A percentile compares a stretch with the other conserved stretches of the same genome.
These are phyloP conservation scores for Balanococcus diminutus DNA, from an alignment of 2,888 invertebrate genomes.

Conservation along the genomic window DNA sequence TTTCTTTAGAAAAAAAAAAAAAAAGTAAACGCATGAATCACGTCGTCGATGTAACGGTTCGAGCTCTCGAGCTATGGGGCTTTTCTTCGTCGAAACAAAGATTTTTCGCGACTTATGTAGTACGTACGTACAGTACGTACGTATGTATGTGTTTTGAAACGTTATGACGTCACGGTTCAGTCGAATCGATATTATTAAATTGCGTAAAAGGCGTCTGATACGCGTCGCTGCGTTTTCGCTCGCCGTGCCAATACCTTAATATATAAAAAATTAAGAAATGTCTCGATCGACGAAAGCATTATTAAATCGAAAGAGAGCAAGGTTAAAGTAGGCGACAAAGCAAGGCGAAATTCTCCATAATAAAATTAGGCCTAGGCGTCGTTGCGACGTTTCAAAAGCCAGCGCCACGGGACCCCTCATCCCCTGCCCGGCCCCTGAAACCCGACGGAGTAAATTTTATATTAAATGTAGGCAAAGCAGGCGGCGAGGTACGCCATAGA, in stretches of 20 bases:
- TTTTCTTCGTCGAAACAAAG: background rate
- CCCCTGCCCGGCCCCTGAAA: too few species aligned
- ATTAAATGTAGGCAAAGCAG: background rate
- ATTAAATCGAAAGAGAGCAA: background rate
- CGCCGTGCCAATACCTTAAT: conserved; percentile 16
- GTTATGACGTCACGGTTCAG: conserved; percentile 18
- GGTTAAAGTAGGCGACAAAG: background rate
- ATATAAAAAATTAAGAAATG: conserved; percentile 23
- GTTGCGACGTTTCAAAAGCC: background rate
- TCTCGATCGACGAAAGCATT: background rate
- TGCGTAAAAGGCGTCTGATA: conserved; percentile 33
- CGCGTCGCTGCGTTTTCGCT: conserved; percentile 16
- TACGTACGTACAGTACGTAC: too few species aligned
- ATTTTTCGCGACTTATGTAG: background rate
- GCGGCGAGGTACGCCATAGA: background rate
- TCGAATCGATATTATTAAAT: conserved; percentile 16
- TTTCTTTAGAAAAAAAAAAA: too few species aligned
- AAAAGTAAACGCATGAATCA: too few species aligned
- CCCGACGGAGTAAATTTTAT: background rate
- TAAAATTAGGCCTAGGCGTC: background rate
- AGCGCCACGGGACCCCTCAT: background rate
- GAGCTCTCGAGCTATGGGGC: too few species aligned
- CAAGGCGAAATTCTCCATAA: background rate
- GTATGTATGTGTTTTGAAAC: background rate
- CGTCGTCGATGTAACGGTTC: too few species aligned